phyloP scores from a whole-genome alignment of 2,113 vertebrate species.

The Butorides virescens region DNA sequence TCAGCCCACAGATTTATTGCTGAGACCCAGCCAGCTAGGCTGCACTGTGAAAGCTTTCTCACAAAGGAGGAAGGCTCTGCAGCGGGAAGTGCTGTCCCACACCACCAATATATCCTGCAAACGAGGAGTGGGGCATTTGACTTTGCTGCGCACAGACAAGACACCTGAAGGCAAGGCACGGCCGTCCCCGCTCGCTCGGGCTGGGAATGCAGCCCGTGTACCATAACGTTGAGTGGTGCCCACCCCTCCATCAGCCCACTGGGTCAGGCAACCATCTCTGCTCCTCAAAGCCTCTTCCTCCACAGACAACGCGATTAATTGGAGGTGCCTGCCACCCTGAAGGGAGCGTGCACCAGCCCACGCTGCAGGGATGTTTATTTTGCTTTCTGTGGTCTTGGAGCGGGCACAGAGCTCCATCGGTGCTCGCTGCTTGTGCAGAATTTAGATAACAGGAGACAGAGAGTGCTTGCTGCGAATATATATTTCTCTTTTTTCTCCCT shows the following conservation, averaged over 20 bases:
- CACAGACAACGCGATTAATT: constrained; percentile 39
- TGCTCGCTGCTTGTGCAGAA: not conserved
- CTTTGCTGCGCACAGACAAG: not conserved
- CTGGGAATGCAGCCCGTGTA: not conserved
- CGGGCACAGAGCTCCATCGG: not conserved
- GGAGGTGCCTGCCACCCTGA: constrained; percentile 12
- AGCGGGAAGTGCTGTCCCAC: not conserved
- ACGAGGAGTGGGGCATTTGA: not conserved
- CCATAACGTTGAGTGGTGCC: not conserved
- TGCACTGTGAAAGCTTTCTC: not conserved
- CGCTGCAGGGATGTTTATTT: constrained; percentile 51
- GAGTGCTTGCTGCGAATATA: not conserved
- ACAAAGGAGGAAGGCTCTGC: not conserved
- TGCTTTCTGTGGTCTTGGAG: constrained; percentile 21
- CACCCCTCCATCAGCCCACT: not conserved
- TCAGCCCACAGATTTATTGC: not conserved
- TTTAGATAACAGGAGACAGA: not conserved
- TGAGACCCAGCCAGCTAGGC: not conserved
- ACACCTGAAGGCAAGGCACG: not conserved
- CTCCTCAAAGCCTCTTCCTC: constrained; percentile 9
- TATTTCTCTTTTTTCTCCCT: constrained; percentile 19
- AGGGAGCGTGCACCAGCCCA: constrained; percentile 1
- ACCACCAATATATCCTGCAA: not conserved
- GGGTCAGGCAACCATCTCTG: not conserved
- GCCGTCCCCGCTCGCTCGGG: fast-evolving